Base-by-base conservation (phyloP, 2,113 vertebrate genomes). In the Pholis gunnellus region DNA sequence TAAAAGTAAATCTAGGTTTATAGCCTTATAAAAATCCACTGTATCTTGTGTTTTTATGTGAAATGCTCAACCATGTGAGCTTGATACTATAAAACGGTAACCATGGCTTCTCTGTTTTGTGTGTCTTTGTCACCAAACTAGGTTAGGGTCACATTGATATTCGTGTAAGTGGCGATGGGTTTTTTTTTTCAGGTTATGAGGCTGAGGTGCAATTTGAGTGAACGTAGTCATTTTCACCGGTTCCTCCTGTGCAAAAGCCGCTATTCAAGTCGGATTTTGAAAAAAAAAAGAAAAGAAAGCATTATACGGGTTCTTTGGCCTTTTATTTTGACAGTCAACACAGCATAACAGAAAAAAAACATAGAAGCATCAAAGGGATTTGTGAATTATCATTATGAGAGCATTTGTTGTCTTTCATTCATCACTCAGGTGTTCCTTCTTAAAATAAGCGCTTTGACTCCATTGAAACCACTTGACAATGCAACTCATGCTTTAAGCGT, bases 381-480 rank as follows among this genome's bases (percentile, higher is more conserved):
- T 52, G 34, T 50, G 46, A 13, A 17, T 15, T 8, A 7, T 48
- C 14, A 2, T 46, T 4, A 2, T 27, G 29, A 29, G 11, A 31
- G 15, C 20, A 69, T 38, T 56, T 31, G 36, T 38, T 57, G 79
- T 22, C 67, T 57, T 75, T 64, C 38, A 69, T 52, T 81, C 29
- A 69, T 89, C 82, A 68, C 27, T 60, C 29, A 67, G 52, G 70
- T 52, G 72, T 34, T 50, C 50, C 31, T n/a, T 76, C 38, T 64
- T 50, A 22, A 72, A 68, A 72, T 27, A 79, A 68, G 17, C 42
- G 20, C 31, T 66, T 65, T 80, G 27, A 65, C 29, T 54, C 42
- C 2, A 36, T 34, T 85, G 54, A 71, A 72, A 67, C 5, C 27
- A 52, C 2, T 31, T 50, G 56, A 52, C 36, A 69, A 27, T 50